Conservation (phyloP, 2,797 vertebrate species). For the Mormyrops attenuatus region DNA sequence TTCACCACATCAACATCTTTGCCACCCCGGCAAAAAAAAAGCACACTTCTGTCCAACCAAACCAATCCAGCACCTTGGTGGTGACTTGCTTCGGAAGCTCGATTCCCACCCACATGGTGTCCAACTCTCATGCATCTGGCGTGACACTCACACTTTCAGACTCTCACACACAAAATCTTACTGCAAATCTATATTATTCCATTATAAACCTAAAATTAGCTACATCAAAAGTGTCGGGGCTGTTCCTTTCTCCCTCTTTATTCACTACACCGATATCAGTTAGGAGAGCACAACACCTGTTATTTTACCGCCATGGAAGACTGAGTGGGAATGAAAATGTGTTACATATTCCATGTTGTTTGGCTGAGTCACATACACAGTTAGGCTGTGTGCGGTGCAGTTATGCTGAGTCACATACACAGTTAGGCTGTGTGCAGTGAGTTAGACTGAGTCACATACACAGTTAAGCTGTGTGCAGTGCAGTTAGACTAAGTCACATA, state of each 20-base stretch:
- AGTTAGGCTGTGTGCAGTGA: background rate
- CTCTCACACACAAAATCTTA: background rate
- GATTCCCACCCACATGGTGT: background rate
- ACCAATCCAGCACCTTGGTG: background rate
- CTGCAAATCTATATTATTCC: background rate
- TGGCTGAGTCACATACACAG: background rate
- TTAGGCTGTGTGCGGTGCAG: too few species aligned
- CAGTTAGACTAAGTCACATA: background rate
- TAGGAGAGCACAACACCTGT: background rate
- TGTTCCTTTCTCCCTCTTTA: background rate
- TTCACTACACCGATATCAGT: background rate
- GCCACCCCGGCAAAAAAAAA: background rate
- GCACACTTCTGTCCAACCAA: background rate
- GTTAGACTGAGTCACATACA: background rate
- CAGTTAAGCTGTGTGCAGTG: background rate
- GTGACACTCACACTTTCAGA: background rate
- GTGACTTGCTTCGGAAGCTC: background rate
- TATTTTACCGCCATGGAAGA: background rate
- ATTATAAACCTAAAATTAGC: background rate
- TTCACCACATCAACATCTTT: background rate
- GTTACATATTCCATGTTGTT: background rate
- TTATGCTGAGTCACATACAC: background rate
- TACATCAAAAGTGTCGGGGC: background rate
- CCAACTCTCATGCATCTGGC: background rate
- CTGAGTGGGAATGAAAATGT: background rate